Evolutionary conservation across 2,888 invertebrate genomes (phyloP).

Genomic region (Acrobeloides nanus): DNA sequence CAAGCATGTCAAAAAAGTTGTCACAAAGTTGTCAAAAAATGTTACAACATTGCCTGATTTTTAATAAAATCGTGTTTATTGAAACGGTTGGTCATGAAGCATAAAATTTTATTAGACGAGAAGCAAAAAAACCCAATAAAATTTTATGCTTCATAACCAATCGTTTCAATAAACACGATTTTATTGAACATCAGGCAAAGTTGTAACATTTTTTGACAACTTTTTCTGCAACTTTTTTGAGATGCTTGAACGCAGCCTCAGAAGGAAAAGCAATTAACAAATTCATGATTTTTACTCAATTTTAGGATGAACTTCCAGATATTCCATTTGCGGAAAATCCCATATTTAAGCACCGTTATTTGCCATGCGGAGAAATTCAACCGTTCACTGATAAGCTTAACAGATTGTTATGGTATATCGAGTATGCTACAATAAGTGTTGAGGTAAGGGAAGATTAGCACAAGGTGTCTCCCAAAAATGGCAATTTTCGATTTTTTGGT

Average conservation of each 20-base stretch:
- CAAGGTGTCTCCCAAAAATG: neutral
- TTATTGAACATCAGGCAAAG: too few relatives aligned
- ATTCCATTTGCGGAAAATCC: constrained; percentile 48
- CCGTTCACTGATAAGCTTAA: constrained; percentile 35
- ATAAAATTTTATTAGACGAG: too few relatives aligned
- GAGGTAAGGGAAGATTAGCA: constrained; percentile 27
- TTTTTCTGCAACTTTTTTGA: too few relatives aligned
- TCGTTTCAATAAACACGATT: too few relatives aligned
- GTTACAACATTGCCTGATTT: too few relatives aligned
- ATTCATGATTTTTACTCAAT: constrained; percentile 3
- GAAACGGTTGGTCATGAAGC: too few relatives aligned
- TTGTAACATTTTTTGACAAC: too few relatives aligned
- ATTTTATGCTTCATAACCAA: too few relatives aligned
- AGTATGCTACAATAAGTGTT: constrained; percentile 49
- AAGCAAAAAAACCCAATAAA: too few relatives aligned
- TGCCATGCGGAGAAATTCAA: constrained; percentile 46
- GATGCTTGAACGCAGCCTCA: too few relatives aligned
- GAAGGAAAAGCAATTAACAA: neutral
- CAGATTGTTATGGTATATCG: constrained; percentile 50
- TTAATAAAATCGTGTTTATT: too few relatives aligned
- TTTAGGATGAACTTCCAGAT: constrained; percentile 38
- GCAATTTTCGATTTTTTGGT: neutral
- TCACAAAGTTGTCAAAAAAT: neutral
- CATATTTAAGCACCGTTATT: constrained; percentile 34
- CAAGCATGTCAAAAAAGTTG: constrained; percentile 1